Conservation (phyloP, 2,888 invertebrate species). For the Volucella inflata region DNA sequence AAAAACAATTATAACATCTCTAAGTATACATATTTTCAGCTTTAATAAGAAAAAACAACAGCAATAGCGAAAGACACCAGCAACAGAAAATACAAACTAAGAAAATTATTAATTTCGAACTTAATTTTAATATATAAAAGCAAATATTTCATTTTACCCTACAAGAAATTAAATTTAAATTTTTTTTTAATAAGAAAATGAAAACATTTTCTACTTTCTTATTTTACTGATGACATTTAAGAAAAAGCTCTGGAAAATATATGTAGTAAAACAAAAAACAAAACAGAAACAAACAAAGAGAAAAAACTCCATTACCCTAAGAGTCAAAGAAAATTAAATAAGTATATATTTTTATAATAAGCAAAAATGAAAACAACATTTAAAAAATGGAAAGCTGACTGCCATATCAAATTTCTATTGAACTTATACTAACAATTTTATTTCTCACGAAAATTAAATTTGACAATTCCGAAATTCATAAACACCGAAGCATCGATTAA, state of each 20-base stretch:
- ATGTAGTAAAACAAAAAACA: constrained; percentile 53
- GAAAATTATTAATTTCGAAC: constrained; percentile 72
- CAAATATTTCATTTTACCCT: constrained; percentile 70
- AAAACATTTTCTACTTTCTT: constrained; percentile 46
- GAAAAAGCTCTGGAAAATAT: constrained; percentile 75
- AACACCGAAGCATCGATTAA: constrained; percentile 67
- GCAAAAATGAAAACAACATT: constrained; percentile 59
- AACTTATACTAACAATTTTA: constrained; percentile 68
- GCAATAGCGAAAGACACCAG: constrained; percentile 67
- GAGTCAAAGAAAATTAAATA: constrained; percentile 36
- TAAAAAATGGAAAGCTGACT: constrained; percentile 78
- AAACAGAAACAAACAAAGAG: background rate
- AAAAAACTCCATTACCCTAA: constrained; percentile 58
- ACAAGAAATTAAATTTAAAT: constrained; percentile 34
- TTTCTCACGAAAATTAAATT: constrained; percentile 45
- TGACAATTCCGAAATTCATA: constrained; percentile 52
- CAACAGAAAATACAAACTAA: constrained; percentile 58
- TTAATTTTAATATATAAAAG: constrained; percentile 74
- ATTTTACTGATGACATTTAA: constrained; percentile 60
- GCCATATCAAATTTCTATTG: constrained; percentile 78
- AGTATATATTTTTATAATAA: constrained; percentile 66
- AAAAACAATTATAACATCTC: constrained; percentile 77
- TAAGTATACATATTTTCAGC: constrained; percentile 71
- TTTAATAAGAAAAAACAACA: constrained; percentile 64
- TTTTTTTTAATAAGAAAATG: constrained; percentile 34